A percentile compares a stretch with the other conserved stretches of the same genome.
phyloP scores from a whole-genome alignment of 2,888 invertebrate genomes.

The Siphonodentalium dalli region DNA sequence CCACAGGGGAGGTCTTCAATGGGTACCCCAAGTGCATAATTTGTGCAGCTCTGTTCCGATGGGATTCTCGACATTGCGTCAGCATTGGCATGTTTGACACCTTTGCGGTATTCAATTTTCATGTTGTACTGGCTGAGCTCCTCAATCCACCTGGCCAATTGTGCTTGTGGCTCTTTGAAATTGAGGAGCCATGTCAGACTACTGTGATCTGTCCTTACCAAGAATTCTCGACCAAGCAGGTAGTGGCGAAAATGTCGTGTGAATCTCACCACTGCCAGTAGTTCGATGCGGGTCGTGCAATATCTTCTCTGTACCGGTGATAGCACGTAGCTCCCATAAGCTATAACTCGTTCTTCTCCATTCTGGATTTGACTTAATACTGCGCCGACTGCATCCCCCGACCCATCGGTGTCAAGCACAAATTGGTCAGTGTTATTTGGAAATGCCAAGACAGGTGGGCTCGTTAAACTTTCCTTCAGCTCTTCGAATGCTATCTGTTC shows the following conservation, averaged over 20 bases:
- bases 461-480: constrained; percentile 3
- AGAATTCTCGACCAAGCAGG: not conserved
- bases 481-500: constrained; percentile 6
- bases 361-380: constrained; percentile 15
- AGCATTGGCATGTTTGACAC: constrained; percentile 4
- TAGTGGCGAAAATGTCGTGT: not conserved
- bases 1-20: too few species aligned
- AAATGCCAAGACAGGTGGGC: constrained; percentile 11
- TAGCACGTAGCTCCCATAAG: constrained; percentile 9
- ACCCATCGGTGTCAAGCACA: constrained; percentile 14
- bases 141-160: constrained; percentile 11
- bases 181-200: constrained; percentile 3
- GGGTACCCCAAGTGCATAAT: too few species aligned
- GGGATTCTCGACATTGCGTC: too few species aligned
- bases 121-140: constrained; percentile 10
- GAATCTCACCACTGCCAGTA: not conserved
- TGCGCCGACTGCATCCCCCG: constrained; percentile 11
- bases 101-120: constrained; percentile 2
- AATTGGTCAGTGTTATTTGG: constrained; percentile 5
- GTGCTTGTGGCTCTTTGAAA: not conserved
- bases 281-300: not conserved
- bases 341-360: constrained; percentile 16
- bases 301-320: not conserved
- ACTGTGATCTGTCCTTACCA: constrained; percentile 5
- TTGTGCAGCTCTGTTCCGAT: too few species aligned